Evolutionary conservation across 2,888 invertebrate genomes (phyloP), one percentile per base, ranked within the genome.

Genomic region (Minunthozetes semirufus): DNA sequence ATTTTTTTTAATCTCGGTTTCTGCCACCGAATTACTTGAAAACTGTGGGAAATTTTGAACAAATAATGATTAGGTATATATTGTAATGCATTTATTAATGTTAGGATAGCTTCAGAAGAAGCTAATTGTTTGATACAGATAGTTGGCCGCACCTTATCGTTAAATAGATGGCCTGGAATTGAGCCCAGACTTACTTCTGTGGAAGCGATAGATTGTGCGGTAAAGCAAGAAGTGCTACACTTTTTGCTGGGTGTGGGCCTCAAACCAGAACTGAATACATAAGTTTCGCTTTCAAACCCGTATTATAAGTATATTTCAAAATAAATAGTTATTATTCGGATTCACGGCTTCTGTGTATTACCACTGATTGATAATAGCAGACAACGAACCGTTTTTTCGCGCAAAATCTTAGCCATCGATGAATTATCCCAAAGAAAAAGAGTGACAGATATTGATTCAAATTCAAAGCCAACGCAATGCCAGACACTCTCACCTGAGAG

Each of bases 121-220:
- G 70, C 70, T 70, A 70, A 70, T 70, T 70, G 70, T 70, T 70
- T 70, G 70, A 70, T 70, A 70, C 70, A 70, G 48, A 48, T 46
- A 27, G 48, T 25, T 46, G 48, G 48, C 70, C 70, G 70, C 70
- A 70, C 70, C 70, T 70, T 17, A 70, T 25, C 46, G 48, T 48
- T 70, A 70, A 70, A 46, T 42, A 48, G 42, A 48, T 42, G 8
- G 25, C 2, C 8, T 46, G 13, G 25, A 63, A 48, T 38, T 17
- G 22, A 48, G 38, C 46, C n/a, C 38, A 33, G 13, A 27, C 11
- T 61, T 17, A 63, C 33, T 68, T 68, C n/a, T 48, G 48, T 25
- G 33, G 38, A 19, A 38, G 63, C 38, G 8, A 66, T 33, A 33
- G 17, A 29, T 56, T 25, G 25, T 46, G 9, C 42, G 11, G 46